Base-by-base conservation (phyloP, 2,113 vertebrate species). In the Mirounga angustirostris region DNA sequence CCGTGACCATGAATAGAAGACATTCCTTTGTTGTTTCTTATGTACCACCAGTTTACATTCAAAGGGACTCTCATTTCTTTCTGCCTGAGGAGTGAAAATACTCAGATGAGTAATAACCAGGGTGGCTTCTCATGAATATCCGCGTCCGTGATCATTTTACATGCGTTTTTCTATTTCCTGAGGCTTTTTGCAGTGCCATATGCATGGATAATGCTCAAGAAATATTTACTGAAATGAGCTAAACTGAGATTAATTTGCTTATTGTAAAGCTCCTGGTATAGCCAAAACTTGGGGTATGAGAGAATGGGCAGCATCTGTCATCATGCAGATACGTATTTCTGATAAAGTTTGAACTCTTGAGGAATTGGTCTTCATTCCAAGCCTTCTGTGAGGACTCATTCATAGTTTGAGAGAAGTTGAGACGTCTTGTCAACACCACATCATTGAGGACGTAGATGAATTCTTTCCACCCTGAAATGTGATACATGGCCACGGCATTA, bases 181-280 rank as follows among this genome's bases (percentile, higher is more conserved):
- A 30, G 59, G 10, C 63, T n/a, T 13, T 63, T 24, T 2, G 4
- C 43, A 4, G 8, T 8, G 13, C 36, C 26, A 24, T 2, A 10
- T 4, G 2, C n/a, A 0, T 1, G 10, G 3, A 11, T 1, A 0
- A 8, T 7, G 7, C 56, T 40, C 13, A 2, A 0, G 8, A 26
- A 7, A 7, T 0, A 18, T 5, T 24, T 7, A 7, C 28, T 3
- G 19, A 13, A 22, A 21, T 5, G 36, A 61, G 56, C 40, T 5
- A 21, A 10, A 0, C 9, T 3, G 5, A 15, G 78, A 4, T 2
- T 6, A 30, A 11, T 12, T 24, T 14, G n/a, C 14, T 76, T 15
- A 58, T 12, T 5, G 0, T 1, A 13, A 18, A 24, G 52, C 15
- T 79, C 52, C 0, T 0, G 33, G 13, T 2, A 5, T 1, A 43